Evolutionary conservation across 2,113 vertebrate genomes (phyloP).

Genomic region (Amphiprion percula): DNA sequence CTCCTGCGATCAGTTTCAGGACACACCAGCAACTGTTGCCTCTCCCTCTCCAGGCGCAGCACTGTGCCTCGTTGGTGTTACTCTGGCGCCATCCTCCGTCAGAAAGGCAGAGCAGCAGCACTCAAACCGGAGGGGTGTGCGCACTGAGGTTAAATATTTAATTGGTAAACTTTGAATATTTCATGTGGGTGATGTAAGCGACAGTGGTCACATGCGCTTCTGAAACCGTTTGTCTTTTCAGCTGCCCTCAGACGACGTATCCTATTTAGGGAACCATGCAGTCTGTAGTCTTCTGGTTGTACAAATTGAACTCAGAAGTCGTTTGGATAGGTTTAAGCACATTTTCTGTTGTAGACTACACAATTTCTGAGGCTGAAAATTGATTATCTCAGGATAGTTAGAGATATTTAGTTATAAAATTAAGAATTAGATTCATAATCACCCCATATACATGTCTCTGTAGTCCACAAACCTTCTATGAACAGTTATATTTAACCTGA

Average conservation of each 20-base stretch:
- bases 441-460: not conserved
- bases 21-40: constrained; percentile 57
- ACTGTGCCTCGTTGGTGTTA: constrained; percentile 44
- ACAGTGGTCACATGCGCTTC: constrained; percentile 55
- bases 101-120: not conserved
- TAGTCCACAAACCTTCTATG: not conserved
- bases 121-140: constrained; percentile 20
- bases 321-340: not conserved
- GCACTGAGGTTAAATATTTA: constrained; percentile 78
- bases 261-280: not conserved
- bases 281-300: constrained; percentile 46
- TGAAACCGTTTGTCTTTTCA: constrained; percentile 9
- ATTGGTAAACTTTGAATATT: constrained; percentile 84
- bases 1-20: not conserved
- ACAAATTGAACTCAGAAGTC: not conserved
- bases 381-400: not conserved
- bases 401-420: not conserved
- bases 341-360: not conserved
- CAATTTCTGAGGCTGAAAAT: not conserved
- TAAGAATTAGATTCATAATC: not conserved
- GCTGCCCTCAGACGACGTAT: constrained; percentile 45
- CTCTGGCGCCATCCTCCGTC: constrained; percentile 83
- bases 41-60: not conserved
- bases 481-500: not conserved
- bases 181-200: constrained; percentile 81